These are phyloP conservation scores for Brachionus koreanus DNA, from an alignment of 1,140 invertebrate genomes.

Conservation along the genomic window DNA sequence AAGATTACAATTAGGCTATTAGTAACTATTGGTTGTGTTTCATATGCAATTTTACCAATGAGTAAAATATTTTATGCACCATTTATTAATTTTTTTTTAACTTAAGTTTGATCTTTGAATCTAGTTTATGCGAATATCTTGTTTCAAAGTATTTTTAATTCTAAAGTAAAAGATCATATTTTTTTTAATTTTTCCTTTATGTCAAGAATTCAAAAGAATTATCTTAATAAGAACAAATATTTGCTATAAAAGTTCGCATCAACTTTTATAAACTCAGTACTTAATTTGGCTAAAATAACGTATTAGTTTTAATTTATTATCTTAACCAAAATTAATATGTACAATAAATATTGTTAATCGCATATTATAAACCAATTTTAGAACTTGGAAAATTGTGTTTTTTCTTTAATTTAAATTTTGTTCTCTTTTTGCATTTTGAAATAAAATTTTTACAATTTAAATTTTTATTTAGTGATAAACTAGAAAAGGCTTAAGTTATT, in stretches of 20 bases:
- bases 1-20: too few relatives aligned
- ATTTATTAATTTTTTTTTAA: not conserved
- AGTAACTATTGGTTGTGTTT: not conserved
- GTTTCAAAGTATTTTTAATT: not conserved
- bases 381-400: not conserved
- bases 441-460: too few relatives aligned
- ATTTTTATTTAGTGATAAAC: too few relatives aligned
- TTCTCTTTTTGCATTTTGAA: too few relatives aligned
- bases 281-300: not conserved
- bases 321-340: not conserved
- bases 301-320: not conserved
- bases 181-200: not conserved
- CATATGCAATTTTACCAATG: not conserved
- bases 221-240: not conserved
- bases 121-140: not conserved
- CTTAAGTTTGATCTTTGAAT: not conserved
- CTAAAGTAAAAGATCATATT: not conserved
- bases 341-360: not conserved
- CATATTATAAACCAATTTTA: not conserved
- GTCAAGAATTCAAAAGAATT: not conserved
- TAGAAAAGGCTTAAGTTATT: not conserved
- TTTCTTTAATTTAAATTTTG: too few relatives aligned
- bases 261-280: not conserved
- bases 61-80: not conserved
- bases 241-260: not conserved